A percentile compares a stretch with the other conserved stretches of the same genome.
Evolutionary conservation across 1,140 invertebrate genomes (phyloP).

Genomic region (Atopsyche davidsoni): DNA sequence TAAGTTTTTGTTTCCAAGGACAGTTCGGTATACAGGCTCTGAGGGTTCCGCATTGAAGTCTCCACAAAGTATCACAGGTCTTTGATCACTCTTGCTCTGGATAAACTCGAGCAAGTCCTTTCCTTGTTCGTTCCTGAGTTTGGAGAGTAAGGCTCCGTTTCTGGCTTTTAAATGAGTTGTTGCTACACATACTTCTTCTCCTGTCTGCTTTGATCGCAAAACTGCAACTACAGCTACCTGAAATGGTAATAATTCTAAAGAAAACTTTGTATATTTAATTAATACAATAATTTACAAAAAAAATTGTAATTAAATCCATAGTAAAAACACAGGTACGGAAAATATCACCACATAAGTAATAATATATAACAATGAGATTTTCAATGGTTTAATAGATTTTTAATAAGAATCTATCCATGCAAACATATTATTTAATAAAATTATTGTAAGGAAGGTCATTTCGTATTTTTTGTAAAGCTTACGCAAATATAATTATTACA

Average conservation of each 20-base stretch:
- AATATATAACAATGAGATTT: too few species aligned
- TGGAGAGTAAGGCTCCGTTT: slow-evolving; percentile 61
- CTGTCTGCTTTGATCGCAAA: slow-evolving; percentile 49
- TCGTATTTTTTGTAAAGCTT: too few species aligned
- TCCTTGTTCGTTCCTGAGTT: slow-evolving; percentile 68
- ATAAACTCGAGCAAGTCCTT: slow-evolving; percentile 63
- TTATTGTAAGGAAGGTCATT: too few species aligned
- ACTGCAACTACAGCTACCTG: slow-evolving; percentile 59
- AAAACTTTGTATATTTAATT: not conserved
- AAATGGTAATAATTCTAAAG: too few species aligned
- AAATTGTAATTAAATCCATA: too few species aligned
- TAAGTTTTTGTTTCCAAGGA: slow-evolving; percentile 45
- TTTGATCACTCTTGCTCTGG: slow-evolving; percentile 42
- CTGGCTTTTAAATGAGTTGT: slow-evolving; percentile 76
- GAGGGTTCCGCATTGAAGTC: slow-evolving; percentile 75
- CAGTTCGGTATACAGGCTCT: slow-evolving; percentile 64
- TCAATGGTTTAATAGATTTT: too few species aligned
- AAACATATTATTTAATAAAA: too few species aligned
- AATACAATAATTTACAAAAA: too few species aligned
- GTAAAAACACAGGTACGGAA: too few species aligned
- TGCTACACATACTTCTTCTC: slow-evolving; percentile 58
- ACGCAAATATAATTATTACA: slow-evolving; percentile 14
- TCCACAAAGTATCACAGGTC: slow-evolving; percentile 63
- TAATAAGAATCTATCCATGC: too few species aligned
- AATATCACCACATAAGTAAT: too few species aligned